phyloP scores from a whole-genome alignment of 2,113 vertebrate species.

The Prochilodus magdalenae region DNA sequence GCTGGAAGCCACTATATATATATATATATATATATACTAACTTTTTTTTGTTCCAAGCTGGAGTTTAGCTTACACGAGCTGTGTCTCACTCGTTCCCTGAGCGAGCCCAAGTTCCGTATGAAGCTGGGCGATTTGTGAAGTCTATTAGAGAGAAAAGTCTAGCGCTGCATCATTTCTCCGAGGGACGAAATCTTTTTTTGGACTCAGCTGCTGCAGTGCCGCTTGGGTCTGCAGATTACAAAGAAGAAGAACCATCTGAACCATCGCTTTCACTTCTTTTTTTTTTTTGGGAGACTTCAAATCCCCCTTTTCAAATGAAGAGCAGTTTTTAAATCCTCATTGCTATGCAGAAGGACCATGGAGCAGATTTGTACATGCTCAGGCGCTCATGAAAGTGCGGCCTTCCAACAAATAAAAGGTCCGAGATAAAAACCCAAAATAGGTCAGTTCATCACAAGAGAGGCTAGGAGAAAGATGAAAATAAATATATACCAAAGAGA shows the following conservation, averaged over 20 bases:
- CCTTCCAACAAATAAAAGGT: neutral
- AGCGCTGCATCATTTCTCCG: neutral
- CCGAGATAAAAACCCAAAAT: neutral
- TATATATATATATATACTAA: too few relatives aligned
- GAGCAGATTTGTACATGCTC: neutral
- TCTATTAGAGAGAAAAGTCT: constrained; percentile 22
- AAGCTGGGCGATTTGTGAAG: constrained; percentile 5
- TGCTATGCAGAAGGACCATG: neutral
- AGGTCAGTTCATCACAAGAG: neutral
- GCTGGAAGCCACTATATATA: too few relatives aligned
- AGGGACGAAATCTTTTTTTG: neutral
- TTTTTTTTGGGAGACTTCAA: neutral
- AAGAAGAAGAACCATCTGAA: neutral
- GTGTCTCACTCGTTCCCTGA: neutral
- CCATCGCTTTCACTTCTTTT: neutral
- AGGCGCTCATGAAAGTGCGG: neutral
- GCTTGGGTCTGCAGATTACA: neutral
- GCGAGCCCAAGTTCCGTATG: neutral
- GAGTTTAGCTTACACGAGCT: neutral
- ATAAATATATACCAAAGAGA: neutral
- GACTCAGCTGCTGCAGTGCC: neutral
- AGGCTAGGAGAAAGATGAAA: neutral
- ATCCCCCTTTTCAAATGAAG: neutral
- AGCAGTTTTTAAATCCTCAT: constrained; percentile 5
- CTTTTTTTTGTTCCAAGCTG: neutral